Conservation (phyloP, 1,140 invertebrate species). For the Arctopsyche grandis region DNA sequence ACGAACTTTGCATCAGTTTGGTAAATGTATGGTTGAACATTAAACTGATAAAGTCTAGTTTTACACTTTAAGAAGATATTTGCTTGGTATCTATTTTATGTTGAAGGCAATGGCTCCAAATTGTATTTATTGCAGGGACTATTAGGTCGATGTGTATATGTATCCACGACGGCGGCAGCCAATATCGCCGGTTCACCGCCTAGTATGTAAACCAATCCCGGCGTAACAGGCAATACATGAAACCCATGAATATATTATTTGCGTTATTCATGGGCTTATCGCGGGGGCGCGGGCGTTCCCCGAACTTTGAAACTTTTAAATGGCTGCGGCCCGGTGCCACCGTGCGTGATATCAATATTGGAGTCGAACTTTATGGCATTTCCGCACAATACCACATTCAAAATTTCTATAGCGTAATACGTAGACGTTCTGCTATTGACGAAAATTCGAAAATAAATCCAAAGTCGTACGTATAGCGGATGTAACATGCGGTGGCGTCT, state of each 20-base stretch:
- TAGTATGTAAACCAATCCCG: slow-evolving; percentile 46
- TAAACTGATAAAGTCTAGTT: too few species aligned
- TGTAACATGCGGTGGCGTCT: too few species aligned
- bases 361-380: slow-evolving; percentile 37
- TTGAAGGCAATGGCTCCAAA: background rate
- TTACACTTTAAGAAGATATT: too few species aligned
- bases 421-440: too few species aligned
- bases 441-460: too few species aligned
- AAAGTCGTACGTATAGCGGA: too few species aligned
- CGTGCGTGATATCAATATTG: slow-evolving; percentile 53
- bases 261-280: slow-evolving; percentile 49
- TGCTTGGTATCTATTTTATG: too few species aligned
- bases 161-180: slow-evolving; percentile 1
- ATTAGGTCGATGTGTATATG: slow-evolving; percentile 2
- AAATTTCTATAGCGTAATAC: too few species aligned
- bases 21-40: too few species aligned
- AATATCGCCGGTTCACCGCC: slow-evolving; percentile 30
- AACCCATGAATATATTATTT: slow-evolving; percentile 53
- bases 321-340: slow-evolving; percentile 43
- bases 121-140: background rate
- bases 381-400: background rate
- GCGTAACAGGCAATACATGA: slow-evolving; percentile 43
- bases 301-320: slow-evolving; percentile 52
- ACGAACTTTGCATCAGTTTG: too few species aligned
- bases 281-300: slow-evolving; percentile 6